phyloP scores from a whole-genome alignment of 2,113 vertebrate species.

The Alosa alosa region DNA sequence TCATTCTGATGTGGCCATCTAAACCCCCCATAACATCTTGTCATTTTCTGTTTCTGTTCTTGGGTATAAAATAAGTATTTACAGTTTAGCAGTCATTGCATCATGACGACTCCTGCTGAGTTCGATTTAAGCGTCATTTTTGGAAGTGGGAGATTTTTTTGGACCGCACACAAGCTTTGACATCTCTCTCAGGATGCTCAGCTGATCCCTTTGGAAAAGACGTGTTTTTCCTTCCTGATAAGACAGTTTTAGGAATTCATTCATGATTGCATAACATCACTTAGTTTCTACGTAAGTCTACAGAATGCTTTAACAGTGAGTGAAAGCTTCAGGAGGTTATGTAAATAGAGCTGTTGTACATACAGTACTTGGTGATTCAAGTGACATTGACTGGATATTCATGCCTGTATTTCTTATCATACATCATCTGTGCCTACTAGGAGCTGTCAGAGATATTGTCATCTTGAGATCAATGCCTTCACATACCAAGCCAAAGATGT shows the following conservation, averaged over 20 bases:
- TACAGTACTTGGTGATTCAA: not conserved
- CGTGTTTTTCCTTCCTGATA: not conserved
- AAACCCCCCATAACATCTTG: not conserved
- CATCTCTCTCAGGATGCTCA: not conserved
- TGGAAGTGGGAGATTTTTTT: not conserved
- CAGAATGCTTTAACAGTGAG: not conserved
- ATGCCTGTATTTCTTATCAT: not conserved
- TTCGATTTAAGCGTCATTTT: not conserved
- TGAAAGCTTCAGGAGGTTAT: not conserved
- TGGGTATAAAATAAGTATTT: conserved; percentile 2
- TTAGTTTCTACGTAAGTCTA: not conserved
- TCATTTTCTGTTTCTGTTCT: not conserved
- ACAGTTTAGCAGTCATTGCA: not conserved
- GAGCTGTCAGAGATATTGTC: not conserved
- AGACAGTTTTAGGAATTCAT: not conserved
- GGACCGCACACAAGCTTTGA: not conserved
- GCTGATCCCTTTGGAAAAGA: not conserved
- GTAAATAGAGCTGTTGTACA: not conserved
- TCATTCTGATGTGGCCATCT: not conserved
- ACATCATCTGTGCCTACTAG: not conserved
- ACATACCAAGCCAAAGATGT: no score
- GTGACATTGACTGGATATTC: not conserved
- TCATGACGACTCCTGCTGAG: not conserved
- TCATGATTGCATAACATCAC: not conserved
- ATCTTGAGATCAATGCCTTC: not conserved